Evolutionary conservation across 64 coral and sea anemone genomes (phyloP), one percentile per base, ranked within the genome.

Genomic region (Montipora sp.): DNA sequence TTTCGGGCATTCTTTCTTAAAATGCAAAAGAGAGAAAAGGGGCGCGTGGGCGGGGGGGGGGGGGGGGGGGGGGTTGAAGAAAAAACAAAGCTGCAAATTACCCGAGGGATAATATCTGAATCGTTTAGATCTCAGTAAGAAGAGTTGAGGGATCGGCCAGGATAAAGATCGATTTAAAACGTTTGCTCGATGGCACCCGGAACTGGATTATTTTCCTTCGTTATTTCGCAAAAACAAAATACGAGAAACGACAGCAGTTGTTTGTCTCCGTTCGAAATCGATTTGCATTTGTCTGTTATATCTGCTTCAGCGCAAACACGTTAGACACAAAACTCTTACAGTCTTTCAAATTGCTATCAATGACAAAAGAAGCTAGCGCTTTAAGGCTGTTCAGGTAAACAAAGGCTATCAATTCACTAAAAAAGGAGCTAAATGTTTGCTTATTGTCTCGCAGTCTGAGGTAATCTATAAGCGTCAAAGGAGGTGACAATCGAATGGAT

Each of bases 361-460:
- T 53, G 50, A 80, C 50, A 80, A 80, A 80, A 63, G 79, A 60
- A 60, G 51, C 20, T 81, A 9, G 53, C 22, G 51, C 24, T n/a
- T 60, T 81, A 20, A 59, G 53, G 79, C 4, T 36, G 53, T 19
- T 24, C 48, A 58, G 20, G 53, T 27, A 60, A 81, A 81, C 79
- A 81, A 81, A 81, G 79, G 79, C 53, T 81, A 81, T 81, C 57
- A 61, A 51, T 48, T 1, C n/a, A 50, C 82, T 73, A 85, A 46
- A 85, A 69, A 71, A 36, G 36, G 36, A 21, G 65, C 63, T 85
- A n/a, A 85, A 85, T 85, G 82, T 65, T 85, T 72, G 46, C 47
- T 85, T 18, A 85, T 85, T 85, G 82, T 85, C 82, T 85, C 19
- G 82, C 3, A 70, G 63, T 70, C 58, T 82, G 22, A 20, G 49